Conservation (phyloP, 53 echinoderm and acorn worm species). For the Luidia sarsii region DNA sequence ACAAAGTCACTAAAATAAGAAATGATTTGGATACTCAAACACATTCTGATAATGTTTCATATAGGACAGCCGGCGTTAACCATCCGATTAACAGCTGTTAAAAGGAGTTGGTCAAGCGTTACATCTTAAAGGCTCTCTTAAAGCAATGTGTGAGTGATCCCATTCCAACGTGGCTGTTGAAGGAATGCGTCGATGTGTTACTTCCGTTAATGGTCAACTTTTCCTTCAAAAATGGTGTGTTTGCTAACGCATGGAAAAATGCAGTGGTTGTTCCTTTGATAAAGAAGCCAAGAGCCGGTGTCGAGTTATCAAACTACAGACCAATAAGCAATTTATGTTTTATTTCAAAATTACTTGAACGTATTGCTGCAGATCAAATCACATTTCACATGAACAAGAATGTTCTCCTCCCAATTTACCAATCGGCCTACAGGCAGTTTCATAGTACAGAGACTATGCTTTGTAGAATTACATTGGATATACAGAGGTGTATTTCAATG, state of each 20-base stretch:
- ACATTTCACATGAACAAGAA: too few relatives aligned
- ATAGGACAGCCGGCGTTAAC: not conserved
- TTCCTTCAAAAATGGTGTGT: not conserved
- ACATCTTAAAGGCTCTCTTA: not conserved
- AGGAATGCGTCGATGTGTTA: too few relatives aligned
- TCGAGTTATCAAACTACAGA: too few relatives aligned
- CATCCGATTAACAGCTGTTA: not conserved
- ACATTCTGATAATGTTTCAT: not conserved
- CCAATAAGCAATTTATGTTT: too few relatives aligned
- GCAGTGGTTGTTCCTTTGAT: slow-evolving; percentile 2
- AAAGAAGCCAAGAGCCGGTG: not conserved
- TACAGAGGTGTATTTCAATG: too few relatives aligned
- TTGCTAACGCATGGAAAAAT: not conserved
- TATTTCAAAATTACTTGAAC: too few relatives aligned
- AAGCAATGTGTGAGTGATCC: not conserved
- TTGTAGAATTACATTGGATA: not conserved
- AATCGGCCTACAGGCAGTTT: not conserved
- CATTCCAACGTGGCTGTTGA: not conserved
- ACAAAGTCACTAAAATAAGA: not conserved
- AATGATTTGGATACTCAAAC: not conserved
- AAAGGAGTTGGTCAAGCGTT: too few relatives aligned
- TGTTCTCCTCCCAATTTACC: too few relatives aligned
- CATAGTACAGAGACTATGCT: not conserved
- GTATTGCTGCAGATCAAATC: too few relatives aligned
- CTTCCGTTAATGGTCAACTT: too few relatives aligned